Percentiles rank a stretch among this genome's conserved stretches.
These are phyloP conservation scores for Mercenaria mercenaria DNA, from an alignment of 1,140 invertebrate genomes.

Conservation along the genomic window DNA sequence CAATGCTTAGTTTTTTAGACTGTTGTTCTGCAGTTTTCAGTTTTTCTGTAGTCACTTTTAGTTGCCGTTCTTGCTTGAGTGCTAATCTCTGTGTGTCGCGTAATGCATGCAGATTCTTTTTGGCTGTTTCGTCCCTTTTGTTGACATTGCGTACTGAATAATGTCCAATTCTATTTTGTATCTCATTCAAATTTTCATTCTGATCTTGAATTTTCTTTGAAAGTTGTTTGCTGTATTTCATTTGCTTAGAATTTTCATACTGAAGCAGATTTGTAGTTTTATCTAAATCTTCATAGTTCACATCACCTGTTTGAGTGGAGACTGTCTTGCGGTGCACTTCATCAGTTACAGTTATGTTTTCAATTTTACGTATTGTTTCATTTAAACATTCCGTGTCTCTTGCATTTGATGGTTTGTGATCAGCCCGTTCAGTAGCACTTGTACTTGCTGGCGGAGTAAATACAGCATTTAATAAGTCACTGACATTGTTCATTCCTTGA, in stretches of 20 bases:
- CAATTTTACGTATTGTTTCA: not conserved
- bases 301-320: not conserved
- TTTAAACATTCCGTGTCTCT: not conserved
- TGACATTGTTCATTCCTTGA: not conserved
- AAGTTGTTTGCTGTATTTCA: not conserved
- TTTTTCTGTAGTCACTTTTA: not conserved
- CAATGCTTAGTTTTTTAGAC: not conserved
- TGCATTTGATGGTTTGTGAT: no score
- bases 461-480: not conserved
- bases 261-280: not conserved
- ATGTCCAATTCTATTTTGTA: not conserved
- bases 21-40: not conserved
- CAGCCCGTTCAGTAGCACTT: not conserved
- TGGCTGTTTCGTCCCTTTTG: constrained; percentile 38
- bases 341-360: not conserved
- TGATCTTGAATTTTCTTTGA: not conserved
- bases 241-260: not conserved
- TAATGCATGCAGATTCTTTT: constrained; percentile 32
- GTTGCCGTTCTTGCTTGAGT: not conserved
- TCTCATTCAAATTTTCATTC: not conserved
- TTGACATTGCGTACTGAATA: not conserved
- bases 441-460: not conserved
- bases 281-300: not conserved
- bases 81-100: constrained; percentile 7
- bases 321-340: not conserved